Evolutionary conservation across 2,888 invertebrate species (phyloP).

Genomic region (Theretra japonica): DNA sequence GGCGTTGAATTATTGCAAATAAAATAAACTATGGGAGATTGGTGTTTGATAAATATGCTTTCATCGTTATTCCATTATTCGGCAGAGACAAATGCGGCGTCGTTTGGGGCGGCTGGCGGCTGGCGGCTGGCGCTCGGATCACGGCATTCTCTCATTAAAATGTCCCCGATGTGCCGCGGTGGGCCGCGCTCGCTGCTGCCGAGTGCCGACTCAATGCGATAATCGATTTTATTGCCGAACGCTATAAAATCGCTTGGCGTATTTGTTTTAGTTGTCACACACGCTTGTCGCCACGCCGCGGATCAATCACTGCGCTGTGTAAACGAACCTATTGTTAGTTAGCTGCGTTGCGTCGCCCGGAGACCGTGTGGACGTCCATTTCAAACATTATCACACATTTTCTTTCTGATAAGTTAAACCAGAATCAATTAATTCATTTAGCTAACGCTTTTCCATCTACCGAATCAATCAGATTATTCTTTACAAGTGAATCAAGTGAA

Average conservation of each 20-base stretch:
- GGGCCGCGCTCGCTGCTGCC: constrained; percentile 47
- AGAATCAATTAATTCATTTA: constrained; percentile 1
- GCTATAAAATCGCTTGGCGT: constrained; percentile 65
- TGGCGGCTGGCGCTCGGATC: constrained; percentile 52
- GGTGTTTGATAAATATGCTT: constrained; percentile 76
- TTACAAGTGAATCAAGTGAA: not conserved
- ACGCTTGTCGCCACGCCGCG: constrained; percentile 55
- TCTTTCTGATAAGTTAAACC: not conserved
- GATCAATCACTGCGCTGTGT: constrained; percentile 70
- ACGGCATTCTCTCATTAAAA: constrained; percentile 78
- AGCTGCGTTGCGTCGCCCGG: not conserved
- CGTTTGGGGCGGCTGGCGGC: constrained; percentile 39
- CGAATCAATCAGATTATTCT: constrained; percentile 6
- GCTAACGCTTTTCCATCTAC: not conserved
- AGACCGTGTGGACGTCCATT: not conserved
- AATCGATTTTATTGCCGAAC: constrained; percentile 77
- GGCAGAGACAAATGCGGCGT: constrained; percentile 73
- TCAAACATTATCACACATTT: not conserved
- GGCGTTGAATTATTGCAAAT: constrained; percentile 57
- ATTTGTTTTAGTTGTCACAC: constrained; percentile 66
- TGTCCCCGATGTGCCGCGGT: constrained; percentile 63
- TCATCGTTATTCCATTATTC: constrained; percentile 73
- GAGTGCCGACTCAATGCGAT: constrained; percentile 60
- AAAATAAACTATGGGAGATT: constrained; percentile 58
- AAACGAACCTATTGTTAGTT: constrained; percentile 40